Evolutionary conservation across 2,888 invertebrate genomes (phyloP), one percentile per base, ranked within the genome.

Genomic region (Polyploca ridens): DNA sequence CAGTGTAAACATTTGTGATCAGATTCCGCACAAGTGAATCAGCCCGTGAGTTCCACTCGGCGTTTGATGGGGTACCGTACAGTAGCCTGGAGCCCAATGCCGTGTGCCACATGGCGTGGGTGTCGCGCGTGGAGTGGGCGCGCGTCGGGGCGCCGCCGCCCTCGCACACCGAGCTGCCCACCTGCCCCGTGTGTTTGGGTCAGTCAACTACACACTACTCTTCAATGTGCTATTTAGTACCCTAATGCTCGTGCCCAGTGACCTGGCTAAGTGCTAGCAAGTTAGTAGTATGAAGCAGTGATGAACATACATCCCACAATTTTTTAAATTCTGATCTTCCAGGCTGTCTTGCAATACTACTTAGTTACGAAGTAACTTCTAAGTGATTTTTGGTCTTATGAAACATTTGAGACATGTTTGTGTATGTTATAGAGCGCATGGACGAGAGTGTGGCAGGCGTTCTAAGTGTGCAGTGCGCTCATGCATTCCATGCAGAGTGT

Each of bases 361-460:
- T 27, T 27, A 27, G 1, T 27, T 1, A 27, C 2, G 1, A 27
- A 27, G 27, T 27, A n/a, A n/a, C n/a, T n/a, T n/a, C n/a, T n/a
- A 27, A 27, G 27, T 27, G 27, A 1, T 27, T 27, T 27, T 27
- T 27, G 1, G 2, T 2, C 27, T 27, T 27, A 27, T 27, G 27
- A 27, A 27, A 27, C 27, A 27, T 27, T 27, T 27, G 27, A 27
- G 27, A 27, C 27, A 27, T 27, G 27, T 58, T n/a, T 8, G 62
- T 11, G 33, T 59, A 54, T 60, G 38, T 58, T 7, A 0, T 79
- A 90, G 99, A 99, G 91, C 96, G 99, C 67, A 98, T 98, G 99
- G 99, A 99, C 89, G 99, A 99, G 91, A 98, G 99, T 77, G 98
- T 99, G 13, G 99, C 99, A 86, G 99, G 99, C 13, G 98, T 99